Conservation (phyloP, 2,113 vertebrate genomes). For the Copsychus sechellarum region DNA sequence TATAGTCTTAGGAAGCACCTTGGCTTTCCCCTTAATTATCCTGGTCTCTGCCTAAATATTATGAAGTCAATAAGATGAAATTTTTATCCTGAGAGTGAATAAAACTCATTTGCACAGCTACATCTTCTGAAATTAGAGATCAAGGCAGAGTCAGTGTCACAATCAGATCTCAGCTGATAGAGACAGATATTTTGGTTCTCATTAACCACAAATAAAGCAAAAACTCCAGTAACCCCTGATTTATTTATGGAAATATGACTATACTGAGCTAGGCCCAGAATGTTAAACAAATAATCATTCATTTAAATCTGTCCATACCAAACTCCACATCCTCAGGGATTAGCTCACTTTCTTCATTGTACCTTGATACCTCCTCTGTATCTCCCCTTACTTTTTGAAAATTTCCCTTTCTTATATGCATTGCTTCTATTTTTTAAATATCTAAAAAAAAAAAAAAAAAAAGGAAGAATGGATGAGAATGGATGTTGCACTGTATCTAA, state of each 20-base stretch:
- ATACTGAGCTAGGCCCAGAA: background rate
- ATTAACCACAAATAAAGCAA: background rate
- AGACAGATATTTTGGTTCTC: background rate
- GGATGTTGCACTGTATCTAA: background rate
- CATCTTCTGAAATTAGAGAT: background rate
- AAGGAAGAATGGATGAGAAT: background rate
- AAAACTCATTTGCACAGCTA: background rate
- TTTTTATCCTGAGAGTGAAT: background rate
- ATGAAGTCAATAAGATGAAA: background rate
- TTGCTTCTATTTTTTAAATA: background rate
- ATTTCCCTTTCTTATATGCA: background rate
- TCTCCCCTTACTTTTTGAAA: background rate
- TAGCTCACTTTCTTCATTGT: background rate
- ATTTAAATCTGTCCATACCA: background rate
- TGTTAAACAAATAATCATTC: background rate
- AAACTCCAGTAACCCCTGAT: background rate
- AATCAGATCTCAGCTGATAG: background rate
- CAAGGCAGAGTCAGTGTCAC: background rate
- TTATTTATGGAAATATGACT: background rate
- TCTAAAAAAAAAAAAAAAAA: background rate
- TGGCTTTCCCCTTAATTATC: background rate
- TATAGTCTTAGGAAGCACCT: background rate
- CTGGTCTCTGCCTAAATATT: background rate
- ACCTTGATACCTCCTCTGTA: background rate
- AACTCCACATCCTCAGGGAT: background rate